Conservation (phyloP, 2,888 invertebrate species). For the Hypolimnas misippus region DNA sequence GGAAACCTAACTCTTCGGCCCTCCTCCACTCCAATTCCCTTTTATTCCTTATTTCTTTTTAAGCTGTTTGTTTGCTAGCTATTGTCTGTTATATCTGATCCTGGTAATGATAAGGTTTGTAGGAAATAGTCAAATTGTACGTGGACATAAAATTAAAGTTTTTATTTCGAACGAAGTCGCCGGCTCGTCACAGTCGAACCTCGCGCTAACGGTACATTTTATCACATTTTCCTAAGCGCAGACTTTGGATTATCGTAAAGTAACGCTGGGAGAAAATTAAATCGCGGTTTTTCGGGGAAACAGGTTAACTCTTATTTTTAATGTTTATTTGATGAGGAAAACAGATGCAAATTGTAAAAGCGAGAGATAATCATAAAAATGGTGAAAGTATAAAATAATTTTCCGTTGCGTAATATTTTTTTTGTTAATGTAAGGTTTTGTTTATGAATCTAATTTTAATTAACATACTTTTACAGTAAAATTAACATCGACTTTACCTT, state of each 20-base stretch:
- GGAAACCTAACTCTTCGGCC: too few relatives aligned
- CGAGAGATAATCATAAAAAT: not conserved
- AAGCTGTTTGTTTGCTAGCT: too few relatives aligned
- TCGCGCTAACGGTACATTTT: not conserved
- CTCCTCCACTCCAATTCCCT: too few relatives aligned
- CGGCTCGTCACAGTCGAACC: not conserved
- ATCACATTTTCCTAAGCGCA: not conserved
- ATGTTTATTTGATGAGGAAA: constrained; percentile 4
- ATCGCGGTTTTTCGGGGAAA: not conserved
- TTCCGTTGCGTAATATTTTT: not conserved
- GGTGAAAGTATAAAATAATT: not conserved
- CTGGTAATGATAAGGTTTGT: too few relatives aligned
- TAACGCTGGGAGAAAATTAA: not conserved
- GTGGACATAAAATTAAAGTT: too few relatives aligned
- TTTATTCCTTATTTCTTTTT: too few relatives aligned
- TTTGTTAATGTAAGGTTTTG: not conserved
- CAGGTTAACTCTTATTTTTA: not conserved
- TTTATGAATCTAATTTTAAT: too few relatives aligned
- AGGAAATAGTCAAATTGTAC: too few relatives aligned
- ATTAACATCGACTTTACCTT: too few relatives aligned
- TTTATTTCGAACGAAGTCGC: not conserved
- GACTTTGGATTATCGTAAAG: constrained; percentile 1
- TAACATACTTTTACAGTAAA: too few relatives aligned
- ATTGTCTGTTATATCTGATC: too few relatives aligned
- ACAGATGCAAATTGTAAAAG: not conserved